Base-by-base conservation (phyloP, 2,888 invertebrate species). In the Agonopterix arenella region DNA sequence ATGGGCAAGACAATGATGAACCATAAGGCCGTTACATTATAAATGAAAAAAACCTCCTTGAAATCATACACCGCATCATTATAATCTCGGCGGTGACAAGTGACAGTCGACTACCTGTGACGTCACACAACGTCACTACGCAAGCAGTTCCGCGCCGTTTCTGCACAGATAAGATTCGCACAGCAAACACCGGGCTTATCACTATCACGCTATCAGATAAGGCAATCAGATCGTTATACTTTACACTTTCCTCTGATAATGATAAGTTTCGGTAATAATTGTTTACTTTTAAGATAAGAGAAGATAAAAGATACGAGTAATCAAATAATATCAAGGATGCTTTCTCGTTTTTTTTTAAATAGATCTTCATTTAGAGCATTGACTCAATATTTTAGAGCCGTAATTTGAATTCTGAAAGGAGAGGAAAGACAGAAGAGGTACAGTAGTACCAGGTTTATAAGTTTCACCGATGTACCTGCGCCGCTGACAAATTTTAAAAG, bases 161-260 rank as follows among this genome's bases (percentile, higher is more conserved):
- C n/a, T 36, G 13, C 37, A 41, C 13, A 9, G 41, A 41, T 16
- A 40, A 38, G 38, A 43, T 47, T n/a, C 41, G 36, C 41, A 13
- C 28, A 13, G 8, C 46, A 46, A 46, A 46, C 36, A 46, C n/a
- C 9, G 13, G 13, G 13, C 28, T 36, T 38, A 38, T 38, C 37
- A 8, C 18, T 11, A n/a, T 9, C 36, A 40, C 10, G 18, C 36
- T 45, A 45, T 49, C 42, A 42, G 51, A 51, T 48, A 51, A 44
- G 47, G 13, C 28, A 47, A 51, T 45, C 45, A 50, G 52, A 52
- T 52, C 52, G 47, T 45, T 52, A 52, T 47, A 52, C 49, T 52
- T 47, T 49, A 52, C 49, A 37, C 50, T 52, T 50, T 52, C 45
- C 48, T 46, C 28, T 28, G 28, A 28, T 28, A 40, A 41, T 11